These are phyloP conservation scores for Drosophila rubida DNA, from an alignment of 2,888 invertebrate species.

Conservation along the genomic window DNA sequence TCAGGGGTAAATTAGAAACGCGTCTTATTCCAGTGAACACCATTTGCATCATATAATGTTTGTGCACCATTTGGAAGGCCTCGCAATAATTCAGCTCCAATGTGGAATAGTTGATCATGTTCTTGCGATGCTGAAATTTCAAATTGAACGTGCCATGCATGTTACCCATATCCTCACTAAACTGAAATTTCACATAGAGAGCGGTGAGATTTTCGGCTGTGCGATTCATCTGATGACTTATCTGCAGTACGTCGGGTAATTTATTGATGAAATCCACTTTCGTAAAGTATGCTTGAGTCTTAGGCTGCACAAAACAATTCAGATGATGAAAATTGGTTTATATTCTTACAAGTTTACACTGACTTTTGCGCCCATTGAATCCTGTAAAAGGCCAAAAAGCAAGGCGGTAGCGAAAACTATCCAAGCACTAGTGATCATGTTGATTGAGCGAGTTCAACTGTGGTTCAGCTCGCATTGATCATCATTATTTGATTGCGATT, in stretches of 20 bases:
- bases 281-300: background rate
- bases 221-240: background rate
- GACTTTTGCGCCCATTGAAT: background rate
- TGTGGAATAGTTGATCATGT: background rate
- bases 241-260: background rate
- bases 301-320: background rate
- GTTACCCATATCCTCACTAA: background rate
- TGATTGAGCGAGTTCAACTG: background rate
- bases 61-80: background rate
- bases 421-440: constrained; percentile 3
- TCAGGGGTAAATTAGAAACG: constrained; percentile 13
- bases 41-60: background rate
- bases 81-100: constrained; percentile 3
- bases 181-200: background rate
- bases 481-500: background rate
- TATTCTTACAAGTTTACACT: too few relatives aligned
- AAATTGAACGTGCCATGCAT: background rate
- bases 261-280: background rate
- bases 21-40: background rate
- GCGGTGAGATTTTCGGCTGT: background rate
- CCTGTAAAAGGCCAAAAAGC: background rate
- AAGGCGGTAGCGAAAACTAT: background rate
- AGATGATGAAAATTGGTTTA: too few relatives aligned
- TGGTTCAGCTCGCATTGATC: background rate
- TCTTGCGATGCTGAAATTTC: background rate